Evolutionary conservation across 2,888 invertebrate genomes (phyloP).

Genomic region (Cotesia congregata): DNA sequence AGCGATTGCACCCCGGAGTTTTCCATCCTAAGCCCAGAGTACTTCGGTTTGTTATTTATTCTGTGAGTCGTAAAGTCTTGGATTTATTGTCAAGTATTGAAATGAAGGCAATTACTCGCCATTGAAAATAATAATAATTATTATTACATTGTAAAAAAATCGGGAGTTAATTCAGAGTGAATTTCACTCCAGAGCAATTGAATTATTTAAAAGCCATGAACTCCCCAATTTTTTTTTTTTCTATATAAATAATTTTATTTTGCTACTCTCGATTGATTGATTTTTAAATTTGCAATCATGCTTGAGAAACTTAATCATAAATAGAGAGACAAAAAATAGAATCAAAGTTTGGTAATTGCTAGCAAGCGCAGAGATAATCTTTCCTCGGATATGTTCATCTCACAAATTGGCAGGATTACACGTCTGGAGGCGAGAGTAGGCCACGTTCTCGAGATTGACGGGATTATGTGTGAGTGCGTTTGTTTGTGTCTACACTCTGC

Average conservation of each 20-base stretch:
- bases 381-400: slow-evolving; percentile 48
- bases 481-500: slow-evolving; percentile 31
- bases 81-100: slow-evolving; percentile 68
- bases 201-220: too few species aligned
- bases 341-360: slow-evolving; percentile 42
- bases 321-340: slow-evolving; percentile 2
- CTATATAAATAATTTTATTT: neutral
- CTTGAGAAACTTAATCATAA: slow-evolving; percentile 7
- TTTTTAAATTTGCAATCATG: neutral
- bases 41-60: slow-evolving; percentile 62
- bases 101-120: slow-evolving; percentile 57
- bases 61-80: slow-evolving; percentile 63
- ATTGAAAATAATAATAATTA: neutral
- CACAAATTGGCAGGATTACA: slow-evolving; percentile 67
- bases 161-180: too few species aligned
- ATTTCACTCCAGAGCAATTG: too few species aligned
- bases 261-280: neutral
- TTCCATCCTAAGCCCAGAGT: slow-evolving; percentile 38
- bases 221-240: neutral
- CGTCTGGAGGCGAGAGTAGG: slow-evolving; percentile 57
- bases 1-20: slow-evolving; percentile 44
- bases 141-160: too few species aligned
- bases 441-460: slow-evolving; percentile 65
- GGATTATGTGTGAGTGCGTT: slow-evolving; percentile 60
- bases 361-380: slow-evolving; percentile 45